Evolutionary conservation across 2,888 invertebrate species (phyloP), one percentile per base, ranked within the genome.

Genomic region (Eledone cirrhosa): DNA sequence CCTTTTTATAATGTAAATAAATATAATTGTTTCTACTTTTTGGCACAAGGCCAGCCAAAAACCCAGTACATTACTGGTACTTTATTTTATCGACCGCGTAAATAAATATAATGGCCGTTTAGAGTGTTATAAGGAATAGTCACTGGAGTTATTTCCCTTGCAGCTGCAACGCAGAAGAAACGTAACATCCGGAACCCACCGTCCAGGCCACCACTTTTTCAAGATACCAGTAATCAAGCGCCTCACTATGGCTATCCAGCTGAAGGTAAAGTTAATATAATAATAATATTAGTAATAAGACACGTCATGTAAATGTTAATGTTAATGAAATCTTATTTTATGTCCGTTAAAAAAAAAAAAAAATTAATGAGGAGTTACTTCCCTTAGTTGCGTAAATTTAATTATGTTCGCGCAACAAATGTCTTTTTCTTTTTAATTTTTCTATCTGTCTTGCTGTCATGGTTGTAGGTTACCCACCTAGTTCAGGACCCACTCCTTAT

Each of bases 141-240:
- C 22, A 63, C 41, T 41, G 41, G 24, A 22, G 14, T 76, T 48
- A 41, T 27, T 63, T n/a, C 77, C 74, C 77, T 80, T 48, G 27
- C 59, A 77, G 48, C 80, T 83, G 85, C 82, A 33, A 81, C 83
- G 41, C 83, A 85, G 74, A 87, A 86, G 75, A 83, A 82, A 76
- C 83, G 84, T 74, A 81, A 82, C 22, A 80, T 81, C 19, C 79
- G 77, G 59, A 78, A 80, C 29, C 48, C 79, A 4, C 80, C 81
- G 13, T 76, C 80, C n/a, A 85, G 87, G 67, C 88, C 88, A 4
- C 88, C 88, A 83, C 81, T 89, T 75, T 89, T 88, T 84, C 87
- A 89, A 79, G 89, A 89, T 80, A 89, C 89, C 19, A 89, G 88
- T 81, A 81, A 84, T 29, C 84, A 84, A 63, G 83, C 77, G 24